These are phyloP conservation scores for Rotaria macrura DNA, from an alignment of 2,888 invertebrate genomes.

Conservation along the genomic window DNA sequence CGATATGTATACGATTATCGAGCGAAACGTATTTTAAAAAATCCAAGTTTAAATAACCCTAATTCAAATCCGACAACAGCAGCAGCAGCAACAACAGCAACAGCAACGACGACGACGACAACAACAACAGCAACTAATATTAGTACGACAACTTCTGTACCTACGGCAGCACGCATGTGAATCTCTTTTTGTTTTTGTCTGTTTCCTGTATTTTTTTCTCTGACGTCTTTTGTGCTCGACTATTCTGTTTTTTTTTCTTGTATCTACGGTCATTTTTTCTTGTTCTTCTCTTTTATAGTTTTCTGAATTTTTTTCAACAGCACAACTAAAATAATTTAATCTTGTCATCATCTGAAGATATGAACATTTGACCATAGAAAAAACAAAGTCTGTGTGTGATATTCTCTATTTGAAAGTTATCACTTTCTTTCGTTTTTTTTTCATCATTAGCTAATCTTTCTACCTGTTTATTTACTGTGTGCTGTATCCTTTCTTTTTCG, in stretches of 20 bases:
- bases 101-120: neutral
- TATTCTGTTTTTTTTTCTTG: neutral
- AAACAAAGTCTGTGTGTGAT: neutral
- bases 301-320: neutral
- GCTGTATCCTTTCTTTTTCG: neutral
- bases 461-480: neutral
- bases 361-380: neutral
- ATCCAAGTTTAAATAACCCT: constrained; percentile 41
- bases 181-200: neutral
- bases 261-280: neutral
- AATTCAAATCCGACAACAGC: neutral
- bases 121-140: neutral
- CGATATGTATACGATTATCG: constrained; percentile 86
- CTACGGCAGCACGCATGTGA: constrained; percentile 4
- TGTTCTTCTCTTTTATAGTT: neutral
- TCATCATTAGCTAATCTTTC: neutral
- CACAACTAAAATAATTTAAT: neutral
- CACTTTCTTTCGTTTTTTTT: neutral
- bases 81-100: neutral
- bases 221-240: constrained; percentile 6
- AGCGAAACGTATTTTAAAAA: constrained; percentile 63
- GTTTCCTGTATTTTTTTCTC: neutral
- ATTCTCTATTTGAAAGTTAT: neutral
- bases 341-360: neutral
- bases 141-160: neutral